A percentile compares a stretch with the other conserved stretches of the same genome.
phyloP scores from a whole-genome alignment of 2,888 invertebrate species.

The Mystacides longicornis region DNA sequence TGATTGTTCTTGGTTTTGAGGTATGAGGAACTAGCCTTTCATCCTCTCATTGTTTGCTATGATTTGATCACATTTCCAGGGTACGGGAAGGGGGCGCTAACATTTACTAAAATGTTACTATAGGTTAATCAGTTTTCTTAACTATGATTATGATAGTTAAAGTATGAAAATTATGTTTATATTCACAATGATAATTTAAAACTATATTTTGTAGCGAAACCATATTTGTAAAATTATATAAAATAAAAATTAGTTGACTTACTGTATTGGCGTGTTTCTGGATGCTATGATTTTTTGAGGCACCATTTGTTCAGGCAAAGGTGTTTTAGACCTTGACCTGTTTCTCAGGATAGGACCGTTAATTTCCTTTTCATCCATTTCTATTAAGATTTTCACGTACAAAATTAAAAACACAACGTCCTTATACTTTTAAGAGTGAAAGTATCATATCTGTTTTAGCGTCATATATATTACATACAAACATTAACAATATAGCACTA shows the following conservation, averaged over 20 bases:
- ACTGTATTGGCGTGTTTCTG: conserved; percentile 48
- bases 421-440: neutral
- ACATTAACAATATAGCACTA: conserved; percentile 19
- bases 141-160: no score
- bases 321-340: conserved; percentile 64
- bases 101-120: no score
- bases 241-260: conserved; percentile 29
- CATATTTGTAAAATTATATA: no score
- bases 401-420: neutral
- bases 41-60: no score
- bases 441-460: neutral
- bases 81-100: no score
- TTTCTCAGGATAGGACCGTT: conserved; percentile 51
- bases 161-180: no score
- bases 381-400: conserved; percentile 13
- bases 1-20: no score
- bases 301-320: conserved; percentile 52
- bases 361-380: conserved; percentile 11
- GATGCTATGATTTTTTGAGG: conserved; percentile 43
- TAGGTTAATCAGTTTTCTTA: no score
- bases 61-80: no score
- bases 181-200: no score
- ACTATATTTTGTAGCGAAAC: no score
- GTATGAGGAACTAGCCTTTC: no score
- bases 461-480: neutral